These are phyloP conservation scores for Leptinotarsa defecta DNA, from an alignment of 1,140 invertebrate species.

Conservation along the genomic window DNA sequence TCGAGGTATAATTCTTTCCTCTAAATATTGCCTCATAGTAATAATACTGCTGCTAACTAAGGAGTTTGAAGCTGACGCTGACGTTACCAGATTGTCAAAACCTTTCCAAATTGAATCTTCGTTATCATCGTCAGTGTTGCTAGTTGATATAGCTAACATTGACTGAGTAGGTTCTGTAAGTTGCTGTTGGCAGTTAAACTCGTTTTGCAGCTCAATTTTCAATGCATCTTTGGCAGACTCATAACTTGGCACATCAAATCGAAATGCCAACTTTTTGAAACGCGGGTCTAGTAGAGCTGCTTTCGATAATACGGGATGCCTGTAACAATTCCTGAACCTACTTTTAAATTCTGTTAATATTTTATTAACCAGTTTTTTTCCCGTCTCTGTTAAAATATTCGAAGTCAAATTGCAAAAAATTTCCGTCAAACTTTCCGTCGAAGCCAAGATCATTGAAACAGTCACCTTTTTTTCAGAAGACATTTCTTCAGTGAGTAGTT, in stretches of 20 bases:
- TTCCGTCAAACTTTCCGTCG: constrained; percentile 38
- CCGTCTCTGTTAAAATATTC: too few species aligned
- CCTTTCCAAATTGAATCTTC: constrained; percentile 42
- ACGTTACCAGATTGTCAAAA: constrained; percentile 38
- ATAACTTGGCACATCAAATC: constrained; percentile 42
- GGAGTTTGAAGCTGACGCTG: constrained; percentile 41
- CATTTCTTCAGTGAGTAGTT: constrained; percentile 32
- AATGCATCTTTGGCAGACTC: constrained; percentile 46
- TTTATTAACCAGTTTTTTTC: constrained; percentile 41
- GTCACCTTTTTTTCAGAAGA: constrained; percentile 38
- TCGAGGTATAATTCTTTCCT: constrained; percentile 43
- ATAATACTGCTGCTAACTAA: constrained; percentile 41
- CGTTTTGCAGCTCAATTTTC: constrained; percentile 46
- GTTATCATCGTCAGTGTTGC: constrained; percentile 33
- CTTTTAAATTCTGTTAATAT: constrained; percentile 42
- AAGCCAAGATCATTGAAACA: constrained; percentile 36
- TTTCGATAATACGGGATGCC: constrained; percentile 46
- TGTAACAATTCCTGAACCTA: constrained; percentile 43
- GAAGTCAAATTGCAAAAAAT: constrained; percentile 35
- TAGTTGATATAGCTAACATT: constrained; percentile 34
- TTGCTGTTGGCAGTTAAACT: constrained; percentile 32
- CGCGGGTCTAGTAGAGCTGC: constrained; percentile 42
- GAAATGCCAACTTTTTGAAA: constrained; percentile 42
- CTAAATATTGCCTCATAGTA: constrained; percentile 48
- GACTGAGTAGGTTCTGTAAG: constrained; percentile 32